Evolutionary conservation across 1,140 invertebrate species (phyloP).

Genomic region (Habropoda laboriosa): DNA sequence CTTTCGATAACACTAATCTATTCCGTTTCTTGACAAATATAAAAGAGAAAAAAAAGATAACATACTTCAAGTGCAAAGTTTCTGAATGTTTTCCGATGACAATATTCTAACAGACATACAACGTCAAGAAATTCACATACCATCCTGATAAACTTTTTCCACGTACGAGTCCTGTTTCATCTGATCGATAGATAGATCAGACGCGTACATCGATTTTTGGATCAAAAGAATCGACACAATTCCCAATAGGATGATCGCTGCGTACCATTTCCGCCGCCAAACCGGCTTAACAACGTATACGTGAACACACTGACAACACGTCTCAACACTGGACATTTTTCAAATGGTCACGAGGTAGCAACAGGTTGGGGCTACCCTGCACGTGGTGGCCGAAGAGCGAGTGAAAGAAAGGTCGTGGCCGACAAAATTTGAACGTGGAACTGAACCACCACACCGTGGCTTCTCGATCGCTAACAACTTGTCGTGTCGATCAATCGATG

Average conservation of each 20-base stretch:
- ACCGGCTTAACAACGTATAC: background rate
- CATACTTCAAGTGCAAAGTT: background rate
- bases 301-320: background rate
- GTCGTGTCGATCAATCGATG: background rate
- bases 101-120: background rate
- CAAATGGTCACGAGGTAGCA: background rate
- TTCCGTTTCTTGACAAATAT: too few species aligned
- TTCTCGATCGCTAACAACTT: background rate
- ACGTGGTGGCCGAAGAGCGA: background rate
- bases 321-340: background rate
- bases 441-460: background rate
- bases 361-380: constrained; percentile 1
- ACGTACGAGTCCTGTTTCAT: background rate
- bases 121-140: background rate
- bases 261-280: background rate
- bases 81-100: background rate
- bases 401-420: background rate
- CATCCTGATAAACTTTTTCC: background rate
- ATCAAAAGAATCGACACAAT: background rate
- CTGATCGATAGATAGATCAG: too few species aligned
- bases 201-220: background rate
- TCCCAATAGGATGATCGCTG: background rate
- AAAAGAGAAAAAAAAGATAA: background rate
- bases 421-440: background rate
- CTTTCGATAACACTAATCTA: too few species aligned